Evolutionary conservation across 2,888 invertebrate genomes (phyloP).

Genomic region (Apomyelois bistriatella): DNA sequence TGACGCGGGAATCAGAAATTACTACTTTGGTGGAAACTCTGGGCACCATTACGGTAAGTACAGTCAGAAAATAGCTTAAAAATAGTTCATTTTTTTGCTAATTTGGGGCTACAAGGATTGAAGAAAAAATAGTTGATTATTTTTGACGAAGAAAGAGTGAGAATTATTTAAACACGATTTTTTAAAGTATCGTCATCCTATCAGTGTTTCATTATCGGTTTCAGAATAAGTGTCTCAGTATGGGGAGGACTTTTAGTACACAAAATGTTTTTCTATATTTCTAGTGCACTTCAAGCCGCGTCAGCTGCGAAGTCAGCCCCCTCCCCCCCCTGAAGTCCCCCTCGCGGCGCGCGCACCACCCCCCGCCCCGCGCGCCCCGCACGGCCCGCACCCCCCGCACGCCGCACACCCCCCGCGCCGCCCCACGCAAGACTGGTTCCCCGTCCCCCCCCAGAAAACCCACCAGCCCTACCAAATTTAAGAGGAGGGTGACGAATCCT

Average conservation of each 20-base stretch:
- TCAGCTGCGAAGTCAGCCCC: slow-evolving; percentile 36
- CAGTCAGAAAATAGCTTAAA: no score
- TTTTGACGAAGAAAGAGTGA: no score
- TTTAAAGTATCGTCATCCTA: no score
- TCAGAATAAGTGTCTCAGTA: no score
- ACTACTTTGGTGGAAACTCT: slow-evolving; percentile 56
- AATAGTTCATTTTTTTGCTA: no score
- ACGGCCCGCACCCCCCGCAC: not conserved
- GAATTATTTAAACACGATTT: no score
- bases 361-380: slow-evolving; percentile 12
- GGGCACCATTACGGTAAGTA: slow-evolving; percentile 1
- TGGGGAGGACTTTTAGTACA: not conserved
- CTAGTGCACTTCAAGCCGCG: slow-evolving; percentile 43
- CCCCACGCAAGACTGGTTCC: not conserved
- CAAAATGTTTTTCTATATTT: not conserved
- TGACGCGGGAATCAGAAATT: slow-evolving; percentile 36
- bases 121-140: no score
- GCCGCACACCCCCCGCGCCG: not conserved
- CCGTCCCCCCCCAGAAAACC: not conserved
- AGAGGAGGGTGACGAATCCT: not conserved
- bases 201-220: no score
- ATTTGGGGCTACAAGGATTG: no score
- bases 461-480: not conserved
- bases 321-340: slow-evolving; percentile 11
- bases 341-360: slow-evolving; percentile 14